Evolutionary conservation across 2,797 vertebrate species (phyloP).

Genomic region (Peromyscus eremicus): DNA sequence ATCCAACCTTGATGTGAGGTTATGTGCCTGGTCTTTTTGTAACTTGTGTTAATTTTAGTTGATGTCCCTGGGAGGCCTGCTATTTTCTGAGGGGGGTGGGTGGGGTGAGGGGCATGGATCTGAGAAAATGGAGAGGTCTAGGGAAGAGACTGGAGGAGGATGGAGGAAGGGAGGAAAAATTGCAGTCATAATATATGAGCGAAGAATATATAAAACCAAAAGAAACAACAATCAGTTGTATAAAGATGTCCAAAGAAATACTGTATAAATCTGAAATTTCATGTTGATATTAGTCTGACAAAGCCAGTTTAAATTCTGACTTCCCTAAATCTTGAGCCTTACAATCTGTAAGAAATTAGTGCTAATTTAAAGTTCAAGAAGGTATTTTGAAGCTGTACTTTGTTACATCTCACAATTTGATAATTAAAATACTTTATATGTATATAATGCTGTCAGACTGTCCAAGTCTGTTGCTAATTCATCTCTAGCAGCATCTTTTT

Average conservation of each 20-base stretch:
- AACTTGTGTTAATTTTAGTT: background rate
- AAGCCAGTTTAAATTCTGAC: background rate
- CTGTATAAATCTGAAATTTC: conserved; percentile 4
- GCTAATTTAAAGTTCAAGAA: conserved; percentile 28
- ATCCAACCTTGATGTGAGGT: background rate
- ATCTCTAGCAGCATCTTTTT: background rate
- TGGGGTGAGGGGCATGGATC: too few relatives aligned
- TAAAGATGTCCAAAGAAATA: background rate
- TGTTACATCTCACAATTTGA: background rate
- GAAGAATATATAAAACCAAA: background rate
- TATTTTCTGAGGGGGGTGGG: background rate
- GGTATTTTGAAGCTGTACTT: conserved; percentile 32
- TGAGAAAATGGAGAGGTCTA: background rate
- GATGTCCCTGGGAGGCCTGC: background rate
- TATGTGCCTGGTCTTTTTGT: too few relatives aligned
- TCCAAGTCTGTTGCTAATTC: background rate
- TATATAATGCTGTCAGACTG: background rate
- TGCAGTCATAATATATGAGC: background rate
- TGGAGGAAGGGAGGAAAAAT: background rate
- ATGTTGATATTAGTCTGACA: conserved; percentile 38
- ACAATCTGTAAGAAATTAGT: background rate
- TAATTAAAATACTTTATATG: background rate
- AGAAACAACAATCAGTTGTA: background rate
- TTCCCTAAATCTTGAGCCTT: conserved; percentile 34
- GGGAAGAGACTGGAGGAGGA: background rate